These are phyloP conservation scores for Meda fulgida DNA, from an alignment of 2,797 vertebrate species.

Conservation along the genomic window DNA sequence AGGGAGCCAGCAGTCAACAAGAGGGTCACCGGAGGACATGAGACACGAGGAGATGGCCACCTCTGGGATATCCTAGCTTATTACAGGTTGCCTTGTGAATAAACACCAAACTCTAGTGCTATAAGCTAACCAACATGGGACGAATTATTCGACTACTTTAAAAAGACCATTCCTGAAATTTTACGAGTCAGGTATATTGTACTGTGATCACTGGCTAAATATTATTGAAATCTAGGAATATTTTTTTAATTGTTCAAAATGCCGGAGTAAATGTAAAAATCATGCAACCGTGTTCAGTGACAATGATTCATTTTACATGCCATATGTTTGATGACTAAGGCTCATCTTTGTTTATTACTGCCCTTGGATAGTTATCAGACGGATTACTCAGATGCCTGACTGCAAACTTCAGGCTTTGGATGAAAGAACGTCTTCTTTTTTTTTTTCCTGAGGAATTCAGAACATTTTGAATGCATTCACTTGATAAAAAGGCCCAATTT, in stretches of 20 bases:
- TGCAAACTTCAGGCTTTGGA: background rate
- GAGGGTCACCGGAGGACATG: background rate
- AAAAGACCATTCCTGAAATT: background rate
- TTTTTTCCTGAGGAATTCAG: background rate
- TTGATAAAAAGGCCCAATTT: background rate
- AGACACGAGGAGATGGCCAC: background rate
- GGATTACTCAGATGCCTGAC: background rate
- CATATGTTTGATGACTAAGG: background rate
- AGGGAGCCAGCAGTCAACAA: slow-evolving; percentile 25
- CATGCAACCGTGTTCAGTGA: background rate
- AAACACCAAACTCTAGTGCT: background rate
- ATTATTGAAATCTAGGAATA: background rate
- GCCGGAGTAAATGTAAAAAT: background rate
- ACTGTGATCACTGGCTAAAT: background rate
- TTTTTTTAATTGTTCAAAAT: background rate
- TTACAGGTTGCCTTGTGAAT: background rate
- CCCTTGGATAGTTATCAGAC: slow-evolving; percentile 12
- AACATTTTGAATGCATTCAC: background rate
- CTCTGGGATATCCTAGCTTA: background rate
- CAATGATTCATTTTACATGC: background rate
- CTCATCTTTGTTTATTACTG: background rate
- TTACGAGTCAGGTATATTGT: background rate
- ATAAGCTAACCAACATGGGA: background rate
- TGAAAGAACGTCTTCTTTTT: too few species aligned
- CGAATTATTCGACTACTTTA: background rate